These are phyloP conservation scores for Conomelus anceps DNA, from an alignment of 2,888 invertebrate genomes.

Conservation along the genomic window DNA sequence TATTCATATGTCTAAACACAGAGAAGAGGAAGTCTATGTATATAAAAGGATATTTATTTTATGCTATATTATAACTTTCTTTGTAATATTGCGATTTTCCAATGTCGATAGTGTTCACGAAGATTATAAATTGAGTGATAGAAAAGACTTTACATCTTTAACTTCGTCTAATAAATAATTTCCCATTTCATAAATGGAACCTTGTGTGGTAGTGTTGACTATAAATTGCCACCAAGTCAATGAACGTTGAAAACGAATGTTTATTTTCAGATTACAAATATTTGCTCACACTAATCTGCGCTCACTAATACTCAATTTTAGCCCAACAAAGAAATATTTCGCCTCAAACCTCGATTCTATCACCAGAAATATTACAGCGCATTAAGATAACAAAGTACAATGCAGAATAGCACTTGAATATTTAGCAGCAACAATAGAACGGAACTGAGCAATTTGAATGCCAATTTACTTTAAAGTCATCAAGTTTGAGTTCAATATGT, in stretches of 20 bases:
- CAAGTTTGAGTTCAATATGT: neutral
- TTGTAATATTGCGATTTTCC: too few relatives aligned
- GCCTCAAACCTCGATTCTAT: neutral
- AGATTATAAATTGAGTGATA: too few relatives aligned
- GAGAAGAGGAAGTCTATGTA: too few relatives aligned
- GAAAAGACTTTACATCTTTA: too few relatives aligned
- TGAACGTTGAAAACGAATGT: neutral
- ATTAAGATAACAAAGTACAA: neutral
- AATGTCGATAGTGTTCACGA: too few relatives aligned
- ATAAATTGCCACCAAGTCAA: neutral
- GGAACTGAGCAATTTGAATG: neutral
- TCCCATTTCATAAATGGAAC: too few relatives aligned
- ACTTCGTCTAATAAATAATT: too few relatives aligned
- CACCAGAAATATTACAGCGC: neutral
- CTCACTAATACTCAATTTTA: neutral
- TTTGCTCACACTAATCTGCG: neutral
- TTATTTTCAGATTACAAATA: neutral
- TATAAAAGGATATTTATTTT: too few relatives aligned
- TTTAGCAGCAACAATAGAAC: neutral
- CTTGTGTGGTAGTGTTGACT: neutral
- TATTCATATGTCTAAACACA: too few relatives aligned
- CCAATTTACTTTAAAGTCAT: neutral
- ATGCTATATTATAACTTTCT: too few relatives aligned
- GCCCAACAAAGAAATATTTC: neutral
- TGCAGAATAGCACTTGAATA: too few relatives aligned